Percentiles rank a stretch among this genome's conserved stretches.
Evolutionary conservation across 2,888 invertebrate genomes (phyloP).

Genomic region (Pseudolycoriella hygida): DNA sequence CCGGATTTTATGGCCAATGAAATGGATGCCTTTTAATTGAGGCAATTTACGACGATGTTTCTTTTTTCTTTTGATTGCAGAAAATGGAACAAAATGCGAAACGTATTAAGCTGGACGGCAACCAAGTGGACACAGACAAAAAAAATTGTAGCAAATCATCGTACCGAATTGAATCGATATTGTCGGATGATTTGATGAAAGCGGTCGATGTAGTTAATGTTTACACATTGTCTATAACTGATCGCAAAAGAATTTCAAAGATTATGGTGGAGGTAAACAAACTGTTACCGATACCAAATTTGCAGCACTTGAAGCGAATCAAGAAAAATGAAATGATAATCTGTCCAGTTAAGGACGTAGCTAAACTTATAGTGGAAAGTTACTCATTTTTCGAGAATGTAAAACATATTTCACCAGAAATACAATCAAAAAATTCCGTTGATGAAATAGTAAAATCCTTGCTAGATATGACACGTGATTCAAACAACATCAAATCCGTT

Average conservation of each 20-base stretch:
- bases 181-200: conserved; percentile 34
- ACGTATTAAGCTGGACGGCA: too few species aligned
- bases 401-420: not conserved
- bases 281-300: conserved; percentile 37
- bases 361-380: conserved; percentile 24
- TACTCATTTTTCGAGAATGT: too few species aligned
- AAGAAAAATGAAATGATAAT: conserved; percentile 40
- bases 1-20: too few species aligned
- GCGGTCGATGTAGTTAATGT: conserved; percentile 35
- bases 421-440: not conserved
- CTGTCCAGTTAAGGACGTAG: conserved; percentile 22
- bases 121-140: too few species aligned
- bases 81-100: too few species aligned
- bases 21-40: too few species aligned
- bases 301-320: conserved; percentile 59
- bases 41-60: too few species aligned
- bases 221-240: conserved; percentile 39
- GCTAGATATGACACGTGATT: not conserved
- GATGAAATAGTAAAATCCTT: not conserved
- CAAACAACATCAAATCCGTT: not conserved
- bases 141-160: too few species aligned
- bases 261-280: conserved; percentile 40
- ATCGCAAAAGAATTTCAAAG: conserved; percentile 41
- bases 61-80: too few species aligned
- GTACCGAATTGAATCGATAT: conserved; percentile 28